These are phyloP conservation scores for Takifugu bimaculatus DNA, from an alignment of 2,113 vertebrate genomes.

Conservation along the genomic window DNA sequence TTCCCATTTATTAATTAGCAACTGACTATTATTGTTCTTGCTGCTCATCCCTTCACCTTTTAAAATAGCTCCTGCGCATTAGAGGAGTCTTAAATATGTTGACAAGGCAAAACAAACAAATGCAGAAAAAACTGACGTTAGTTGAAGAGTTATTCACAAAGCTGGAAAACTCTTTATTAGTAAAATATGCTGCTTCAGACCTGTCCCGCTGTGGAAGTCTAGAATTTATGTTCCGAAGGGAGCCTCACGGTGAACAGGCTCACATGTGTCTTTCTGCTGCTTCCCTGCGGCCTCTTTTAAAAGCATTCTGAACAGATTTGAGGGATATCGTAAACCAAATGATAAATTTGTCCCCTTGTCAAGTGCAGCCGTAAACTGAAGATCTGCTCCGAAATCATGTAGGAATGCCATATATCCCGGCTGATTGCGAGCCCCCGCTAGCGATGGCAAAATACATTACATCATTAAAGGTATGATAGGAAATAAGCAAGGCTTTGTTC, in stretches of 20 bases:
- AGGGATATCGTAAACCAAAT: slow-evolving; percentile 74
- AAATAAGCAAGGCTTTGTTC: slow-evolving; percentile 67
- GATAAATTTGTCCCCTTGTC: slow-evolving; percentile 75
- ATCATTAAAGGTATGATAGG: slow-evolving; percentile 72
- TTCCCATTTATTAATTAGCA: too few species aligned
- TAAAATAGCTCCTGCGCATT: not conserved
- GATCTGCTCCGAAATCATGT: slow-evolving; percentile 63
- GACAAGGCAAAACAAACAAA: not conserved
- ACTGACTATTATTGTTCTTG: not conserved
- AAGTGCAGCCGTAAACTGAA: slow-evolving; percentile 55
- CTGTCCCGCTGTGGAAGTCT: slow-evolving; percentile 39
- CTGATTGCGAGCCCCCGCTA: slow-evolving; percentile 62
- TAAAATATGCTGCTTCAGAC: slow-evolving; percentile 59
- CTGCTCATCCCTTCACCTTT: not conserved
- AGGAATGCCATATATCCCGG: slow-evolving; percentile 70
- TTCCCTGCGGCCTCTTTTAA: slow-evolving; percentile 52
- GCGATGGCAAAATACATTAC: slow-evolving; percentile 61
- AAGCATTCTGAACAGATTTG: slow-evolving; percentile 73
- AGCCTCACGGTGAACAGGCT: slow-evolving; percentile 57
- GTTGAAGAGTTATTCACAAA: slow-evolving; percentile 39
- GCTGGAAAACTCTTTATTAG: slow-evolving; percentile 67
- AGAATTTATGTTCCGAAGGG: slow-evolving; percentile 64
- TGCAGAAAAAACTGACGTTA: not conserved
- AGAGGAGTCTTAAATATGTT: not conserved
- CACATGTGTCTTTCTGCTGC: slow-evolving; percentile 66